These are phyloP conservation scores for Mormoops blainvillei DNA, from an alignment of 2,113 vertebrate species.

Conservation along the genomic window DNA sequence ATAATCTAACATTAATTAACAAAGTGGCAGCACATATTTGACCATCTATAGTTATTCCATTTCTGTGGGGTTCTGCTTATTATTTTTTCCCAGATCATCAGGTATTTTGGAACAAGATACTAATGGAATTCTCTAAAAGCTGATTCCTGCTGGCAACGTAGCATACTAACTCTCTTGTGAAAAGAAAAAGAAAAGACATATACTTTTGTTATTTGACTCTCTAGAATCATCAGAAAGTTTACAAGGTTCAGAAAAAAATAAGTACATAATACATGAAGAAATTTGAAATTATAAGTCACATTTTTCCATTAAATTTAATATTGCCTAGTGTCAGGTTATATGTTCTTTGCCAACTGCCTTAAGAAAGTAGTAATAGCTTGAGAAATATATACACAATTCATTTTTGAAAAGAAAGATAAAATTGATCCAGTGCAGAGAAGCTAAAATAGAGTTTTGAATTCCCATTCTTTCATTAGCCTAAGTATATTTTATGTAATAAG, in stretches of 20 bases:
- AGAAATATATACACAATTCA: background rate
- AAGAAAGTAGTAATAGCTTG: background rate
- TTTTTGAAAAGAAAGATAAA: background rate
- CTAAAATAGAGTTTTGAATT: background rate
- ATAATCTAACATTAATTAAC: background rate
- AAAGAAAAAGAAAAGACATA: background rate
- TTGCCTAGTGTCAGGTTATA: background rate
- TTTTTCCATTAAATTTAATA: background rate
- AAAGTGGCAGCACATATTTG: background rate
- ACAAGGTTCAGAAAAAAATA: background rate
- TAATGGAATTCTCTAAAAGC: background rate
- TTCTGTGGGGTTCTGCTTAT: background rate
- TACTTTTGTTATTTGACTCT: background rate
- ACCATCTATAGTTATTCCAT: background rate
- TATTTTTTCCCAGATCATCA: background rate
- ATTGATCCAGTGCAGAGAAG: background rate
- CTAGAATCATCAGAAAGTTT: background rate
- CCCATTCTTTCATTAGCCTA: constrained; percentile 32
- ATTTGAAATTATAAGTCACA: background rate
- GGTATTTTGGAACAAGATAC: background rate
- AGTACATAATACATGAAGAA: background rate
- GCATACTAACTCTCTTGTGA: background rate
- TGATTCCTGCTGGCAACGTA: background rate
- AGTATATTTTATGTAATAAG: constrained; percentile 47
- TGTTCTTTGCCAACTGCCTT: background rate